phyloP scores from a whole-genome alignment of 2,888 invertebrate species.

The Noctua fimbriata region DNA sequence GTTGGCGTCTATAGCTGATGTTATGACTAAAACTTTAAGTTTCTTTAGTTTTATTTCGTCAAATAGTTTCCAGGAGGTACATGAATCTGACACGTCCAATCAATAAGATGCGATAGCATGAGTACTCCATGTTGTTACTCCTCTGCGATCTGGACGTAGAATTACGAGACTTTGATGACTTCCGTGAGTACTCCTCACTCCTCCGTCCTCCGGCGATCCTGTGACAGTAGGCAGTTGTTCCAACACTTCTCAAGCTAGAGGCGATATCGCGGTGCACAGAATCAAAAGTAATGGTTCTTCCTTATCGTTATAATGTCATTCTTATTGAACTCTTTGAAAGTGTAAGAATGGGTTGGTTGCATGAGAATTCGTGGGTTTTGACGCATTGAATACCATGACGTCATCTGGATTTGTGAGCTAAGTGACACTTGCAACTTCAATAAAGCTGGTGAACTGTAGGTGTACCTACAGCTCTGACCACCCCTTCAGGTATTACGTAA shows the following conservation, averaged over 20 bases:
- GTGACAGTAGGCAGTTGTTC: slow-evolving; percentile 20
- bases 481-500: too few species aligned
- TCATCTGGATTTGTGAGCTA: neutral
- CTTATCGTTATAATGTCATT: neutral
- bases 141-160: slow-evolving; percentile 6
- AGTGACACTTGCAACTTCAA: neutral
- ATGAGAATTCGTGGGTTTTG: neutral
- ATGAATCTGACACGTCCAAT: neutral
- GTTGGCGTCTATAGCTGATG: neutral
- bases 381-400: neutral
- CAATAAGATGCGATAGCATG: neutral
- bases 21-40: neutral
- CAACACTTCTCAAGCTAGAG: slow-evolving; percentile 6
- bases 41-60: neutral
- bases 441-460: neutral
- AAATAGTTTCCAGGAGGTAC: neutral
- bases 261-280: neutral
- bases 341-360: neutral
- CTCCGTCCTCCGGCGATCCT: slow-evolving; percentile 10
- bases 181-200: slow-evolving; percentile 13
- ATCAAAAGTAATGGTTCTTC: neutral
- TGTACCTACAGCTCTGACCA: neutral
- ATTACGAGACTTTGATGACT: slow-evolving; percentile 52
- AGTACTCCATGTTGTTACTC: slow-evolving; percentile 8
- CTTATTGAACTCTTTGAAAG: neutral